phyloP scores from a whole-genome alignment of 2,113 vertebrate genomes.

The Pyrgilauda ruficollis region DNA sequence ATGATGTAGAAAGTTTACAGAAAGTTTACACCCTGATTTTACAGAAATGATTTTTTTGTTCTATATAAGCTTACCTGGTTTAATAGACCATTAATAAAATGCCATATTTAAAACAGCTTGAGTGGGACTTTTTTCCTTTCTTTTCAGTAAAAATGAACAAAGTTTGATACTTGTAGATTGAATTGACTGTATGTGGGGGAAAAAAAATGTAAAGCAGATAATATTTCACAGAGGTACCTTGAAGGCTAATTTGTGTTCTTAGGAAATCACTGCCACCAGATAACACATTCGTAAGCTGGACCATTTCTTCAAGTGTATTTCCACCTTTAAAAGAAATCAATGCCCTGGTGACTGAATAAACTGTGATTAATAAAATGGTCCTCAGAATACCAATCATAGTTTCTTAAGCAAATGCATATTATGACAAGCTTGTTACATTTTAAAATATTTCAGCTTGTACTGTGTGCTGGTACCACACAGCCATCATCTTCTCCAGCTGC shows the following conservation, averaged over 20 bases:
- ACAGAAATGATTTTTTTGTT: not conserved
- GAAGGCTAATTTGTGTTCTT: not conserved
- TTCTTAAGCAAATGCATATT: not conserved
- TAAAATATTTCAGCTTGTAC: not conserved
- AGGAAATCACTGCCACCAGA: not conserved
- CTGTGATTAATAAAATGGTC: not conserved
- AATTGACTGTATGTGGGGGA: fast-evolving
- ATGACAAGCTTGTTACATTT: not conserved
- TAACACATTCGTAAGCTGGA: not conserved
- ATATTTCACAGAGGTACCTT: not conserved
- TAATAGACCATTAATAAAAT: slow-evolving; percentile 26
- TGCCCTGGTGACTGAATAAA: not conserved
- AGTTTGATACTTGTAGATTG: not conserved
- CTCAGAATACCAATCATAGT: not conserved
- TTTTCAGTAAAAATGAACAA: not conserved
- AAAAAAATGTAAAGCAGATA: not conserved
- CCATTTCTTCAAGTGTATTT: not conserved
- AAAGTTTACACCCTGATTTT: not conserved
- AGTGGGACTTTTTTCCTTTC: not conserved
- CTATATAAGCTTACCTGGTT: not conserved
- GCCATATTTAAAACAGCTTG: not conserved
- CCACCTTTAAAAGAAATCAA: not conserved
- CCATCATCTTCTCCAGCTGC: not conserved
- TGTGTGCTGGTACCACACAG: not conserved
- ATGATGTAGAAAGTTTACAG: not conserved